These are phyloP conservation scores for Epirrhoe tristata DNA, from an alignment of 2,888 invertebrate species.

Conservation along the genomic window DNA sequence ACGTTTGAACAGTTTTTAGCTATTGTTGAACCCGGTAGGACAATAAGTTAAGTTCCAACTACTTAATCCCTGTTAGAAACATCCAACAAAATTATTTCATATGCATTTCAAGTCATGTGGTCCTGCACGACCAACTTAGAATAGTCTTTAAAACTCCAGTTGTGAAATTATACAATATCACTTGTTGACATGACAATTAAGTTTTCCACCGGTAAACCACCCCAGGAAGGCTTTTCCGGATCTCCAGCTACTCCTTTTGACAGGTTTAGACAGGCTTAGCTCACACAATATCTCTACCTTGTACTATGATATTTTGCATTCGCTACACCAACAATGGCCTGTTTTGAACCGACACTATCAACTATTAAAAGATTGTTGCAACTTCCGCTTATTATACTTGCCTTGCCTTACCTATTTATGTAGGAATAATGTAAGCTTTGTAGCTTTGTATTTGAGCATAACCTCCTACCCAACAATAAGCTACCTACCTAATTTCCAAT, in stretches of 20 bases:
- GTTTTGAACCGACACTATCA: slow-evolving; percentile 32
- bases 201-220: not conserved
- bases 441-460: not conserved
- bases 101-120: too few relatives aligned
- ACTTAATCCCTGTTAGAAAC: too few relatives aligned
- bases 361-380: slow-evolving; percentile 39
- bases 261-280: slow-evolving; percentile 11
- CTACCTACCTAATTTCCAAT: too few relatives aligned
- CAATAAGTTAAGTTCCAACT: too few relatives aligned
- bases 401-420: not conserved
- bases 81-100: too few relatives aligned
- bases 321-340: slow-evolving; percentile 41
- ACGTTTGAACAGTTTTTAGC: too few relatives aligned
- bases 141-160: too few relatives aligned
- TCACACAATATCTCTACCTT: slow-evolving; percentile 15
- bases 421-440: not conserved
- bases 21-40: too few relatives aligned
- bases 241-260: not conserved
- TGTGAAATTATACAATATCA: too few relatives aligned
- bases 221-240: not conserved
- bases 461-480: not conserved
- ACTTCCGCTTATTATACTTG: slow-evolving; percentile 44
- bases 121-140: too few relatives aligned
- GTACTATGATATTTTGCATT: slow-evolving; percentile 34
- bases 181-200: too few relatives aligned